These are phyloP conservation scores for Himalopsyche phryganea DNA, from an alignment of 1,140 invertebrate species.

Conservation along the genomic window DNA sequence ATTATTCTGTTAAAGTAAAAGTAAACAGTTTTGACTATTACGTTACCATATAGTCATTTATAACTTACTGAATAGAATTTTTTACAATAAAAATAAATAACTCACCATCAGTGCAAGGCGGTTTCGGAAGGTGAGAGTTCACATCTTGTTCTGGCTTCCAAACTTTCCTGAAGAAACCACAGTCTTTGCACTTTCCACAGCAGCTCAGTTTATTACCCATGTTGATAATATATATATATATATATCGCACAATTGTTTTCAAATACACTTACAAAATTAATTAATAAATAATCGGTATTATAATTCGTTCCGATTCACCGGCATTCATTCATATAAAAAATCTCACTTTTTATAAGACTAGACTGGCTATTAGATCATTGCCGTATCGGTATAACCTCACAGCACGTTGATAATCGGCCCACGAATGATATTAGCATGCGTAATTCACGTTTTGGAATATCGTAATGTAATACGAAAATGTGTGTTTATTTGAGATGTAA, in stretches of 20 bases:
- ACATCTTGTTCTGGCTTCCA: conserved; percentile 19
- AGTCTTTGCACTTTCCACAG: conserved; percentile 16
- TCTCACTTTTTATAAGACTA: not conserved
- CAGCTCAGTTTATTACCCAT: conserved; percentile 21
- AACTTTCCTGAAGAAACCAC: conserved; percentile 21
- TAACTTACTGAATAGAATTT: no score
- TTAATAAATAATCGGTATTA: not conserved
- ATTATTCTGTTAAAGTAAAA: no score
- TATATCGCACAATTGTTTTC: not conserved
- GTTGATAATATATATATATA: not conserved
- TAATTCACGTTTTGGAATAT: no score
- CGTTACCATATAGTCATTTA: no score
- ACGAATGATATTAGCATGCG: no score
- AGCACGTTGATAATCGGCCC: no score
- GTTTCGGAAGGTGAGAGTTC: conserved; percentile 18
- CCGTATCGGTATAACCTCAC: not conserved
- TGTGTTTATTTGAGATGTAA: no score
- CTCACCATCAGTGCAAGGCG: conserved; percentile 13
- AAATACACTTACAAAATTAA: not conserved
- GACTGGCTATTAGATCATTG: conserved; percentile 10
- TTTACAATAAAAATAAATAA: no score
- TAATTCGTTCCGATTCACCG: not conserved
- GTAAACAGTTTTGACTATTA: no score
- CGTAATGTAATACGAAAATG: no score
- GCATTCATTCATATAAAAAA: not conserved